phyloP scores from a whole-genome alignment of 2,888 invertebrate species.

The Bombylius major region DNA sequence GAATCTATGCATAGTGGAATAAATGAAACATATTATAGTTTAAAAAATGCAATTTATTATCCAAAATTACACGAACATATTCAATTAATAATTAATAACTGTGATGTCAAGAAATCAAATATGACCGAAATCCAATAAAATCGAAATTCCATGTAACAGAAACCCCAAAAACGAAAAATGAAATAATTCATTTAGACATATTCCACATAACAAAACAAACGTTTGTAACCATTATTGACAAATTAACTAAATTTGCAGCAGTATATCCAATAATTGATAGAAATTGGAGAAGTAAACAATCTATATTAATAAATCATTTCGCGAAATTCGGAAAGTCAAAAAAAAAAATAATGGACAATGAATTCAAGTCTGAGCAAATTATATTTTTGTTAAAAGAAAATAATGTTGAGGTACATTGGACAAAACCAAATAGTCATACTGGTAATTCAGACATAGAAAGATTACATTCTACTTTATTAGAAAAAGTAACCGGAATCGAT shows the following conservation, averaged over 20 bases:
- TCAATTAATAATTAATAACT: slow-evolving; percentile 9
- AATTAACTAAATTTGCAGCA: slow-evolving; percentile 12
- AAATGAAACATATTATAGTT: slow-evolving; percentile 7
- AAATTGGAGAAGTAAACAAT: slow-evolving; percentile 11
- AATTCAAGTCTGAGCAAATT: slow-evolving; percentile 10
- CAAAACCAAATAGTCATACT: slow-evolving; percentile 9
- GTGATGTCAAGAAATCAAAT: slow-evolving; percentile 7
- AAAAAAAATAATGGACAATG: slow-evolving; percentile 10
- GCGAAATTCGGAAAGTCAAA: slow-evolving; percentile 10
- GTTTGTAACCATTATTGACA: slow-evolving; percentile 12
- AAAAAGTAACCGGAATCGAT: slow-evolving; percentile 12
- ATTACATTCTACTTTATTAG: slow-evolving; percentile 13
- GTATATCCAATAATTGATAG: slow-evolving; percentile 11
- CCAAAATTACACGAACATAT: slow-evolving; percentile 10
- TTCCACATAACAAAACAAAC: slow-evolving; percentile 7
- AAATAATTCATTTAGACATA: slow-evolving; percentile 12
- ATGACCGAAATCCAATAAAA: slow-evolving; percentile 12
- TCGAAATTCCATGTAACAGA: slow-evolving; percentile 8
- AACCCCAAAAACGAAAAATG: slow-evolving; percentile 8
- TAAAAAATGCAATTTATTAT: slow-evolving; percentile 11
- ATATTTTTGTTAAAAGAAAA: slow-evolving; percentile 7
- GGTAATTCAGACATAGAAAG: slow-evolving; percentile 12
- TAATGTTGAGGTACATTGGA: slow-evolving; percentile 9
- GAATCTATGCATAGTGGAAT: background rate
- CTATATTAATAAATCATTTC: slow-evolving; percentile 8